Evolutionary conservation across 2,113 vertebrate species (phyloP), one percentile per base, ranked within the genome.

Genomic region (Paramisgurnus dabryanus): DNA sequence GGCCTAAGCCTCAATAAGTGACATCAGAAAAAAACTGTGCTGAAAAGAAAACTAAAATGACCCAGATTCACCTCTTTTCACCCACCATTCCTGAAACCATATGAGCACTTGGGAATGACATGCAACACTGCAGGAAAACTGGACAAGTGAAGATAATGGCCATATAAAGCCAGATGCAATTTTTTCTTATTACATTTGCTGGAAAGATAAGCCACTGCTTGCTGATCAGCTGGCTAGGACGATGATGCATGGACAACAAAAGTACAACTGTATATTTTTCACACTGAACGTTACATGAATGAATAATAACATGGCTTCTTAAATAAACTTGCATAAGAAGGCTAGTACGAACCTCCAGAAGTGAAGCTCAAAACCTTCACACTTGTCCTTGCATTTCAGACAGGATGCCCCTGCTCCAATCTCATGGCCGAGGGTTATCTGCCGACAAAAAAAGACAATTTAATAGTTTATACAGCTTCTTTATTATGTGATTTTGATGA

Each of bases 321-420:
- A 13, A 34, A 40, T 27, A 57, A 58, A 72, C 27, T 12, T 9
- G 10, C 9, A 47, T 18, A 61, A 74, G 17, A 50, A 73, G 18
- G 11, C 11, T 0, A 4, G 18, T 67, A 34, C 93, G 91, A 89
- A 99, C 98, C 98, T 97, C 98, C 98, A 99, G 90, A 95, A 99
- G 79, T 99, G 98, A 86, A 99, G 95, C 84, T 99, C 98, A 45
- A 99, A 99, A 61, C 98, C 98, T 89, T 96, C 94, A 80, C 98
- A 99, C 86, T 98, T 98, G 63, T 98, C 96, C 89, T 96, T 97
- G 92, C 98, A 99, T 85, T 97, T 99, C 83, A 99, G 90, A 87
- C 97, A 99, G 34, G 95, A 84, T 0, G 97, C 97, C 87, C 97
- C 98, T 50, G 95, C 96, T 67, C 97, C 98, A 83, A 98, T 93